Evolutionary conservation across 1,140 invertebrate species (phyloP).

Genomic region (Eupristina koningsbergeri): DNA sequence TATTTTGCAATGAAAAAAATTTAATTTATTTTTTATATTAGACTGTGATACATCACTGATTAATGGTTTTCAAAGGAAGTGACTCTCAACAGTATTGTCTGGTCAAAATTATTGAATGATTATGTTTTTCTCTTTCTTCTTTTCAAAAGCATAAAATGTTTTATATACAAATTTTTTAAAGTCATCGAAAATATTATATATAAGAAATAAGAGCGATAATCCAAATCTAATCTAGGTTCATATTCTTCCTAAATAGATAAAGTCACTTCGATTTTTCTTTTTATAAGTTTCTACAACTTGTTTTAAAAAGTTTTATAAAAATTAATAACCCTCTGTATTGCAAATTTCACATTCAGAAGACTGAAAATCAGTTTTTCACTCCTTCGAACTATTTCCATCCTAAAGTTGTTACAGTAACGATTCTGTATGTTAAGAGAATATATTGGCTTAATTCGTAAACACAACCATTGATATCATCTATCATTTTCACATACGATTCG

Average conservation of each 20-base stretch:
- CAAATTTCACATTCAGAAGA: background rate
- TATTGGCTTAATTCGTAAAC: background rate
- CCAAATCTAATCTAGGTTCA: background rate
- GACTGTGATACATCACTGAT: background rate
- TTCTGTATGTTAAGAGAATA: background rate
- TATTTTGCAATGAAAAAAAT: background rate
- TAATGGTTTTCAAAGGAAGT: background rate
- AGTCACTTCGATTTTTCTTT: background rate
- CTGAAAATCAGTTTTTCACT: background rate
- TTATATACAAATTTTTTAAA: background rate
- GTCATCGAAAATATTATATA: background rate
- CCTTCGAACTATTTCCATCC: background rate
- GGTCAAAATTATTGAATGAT: constrained; percentile 14
- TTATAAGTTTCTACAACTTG: background rate
- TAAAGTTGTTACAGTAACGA: background rate
- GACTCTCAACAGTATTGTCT: background rate
- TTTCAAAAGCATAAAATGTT: background rate
- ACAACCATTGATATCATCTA: too few species aligned
- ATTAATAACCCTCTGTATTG: background rate
- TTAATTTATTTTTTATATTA: background rate
- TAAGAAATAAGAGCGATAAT: background rate
- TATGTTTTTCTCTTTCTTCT: background rate
- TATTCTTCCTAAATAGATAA: background rate
- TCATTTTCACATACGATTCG: too few species aligned
- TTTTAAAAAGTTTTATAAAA: background rate